Evolutionary conservation across 2,113 vertebrate genomes (phyloP).

Genomic region (Zosterops japonicus): DNA sequence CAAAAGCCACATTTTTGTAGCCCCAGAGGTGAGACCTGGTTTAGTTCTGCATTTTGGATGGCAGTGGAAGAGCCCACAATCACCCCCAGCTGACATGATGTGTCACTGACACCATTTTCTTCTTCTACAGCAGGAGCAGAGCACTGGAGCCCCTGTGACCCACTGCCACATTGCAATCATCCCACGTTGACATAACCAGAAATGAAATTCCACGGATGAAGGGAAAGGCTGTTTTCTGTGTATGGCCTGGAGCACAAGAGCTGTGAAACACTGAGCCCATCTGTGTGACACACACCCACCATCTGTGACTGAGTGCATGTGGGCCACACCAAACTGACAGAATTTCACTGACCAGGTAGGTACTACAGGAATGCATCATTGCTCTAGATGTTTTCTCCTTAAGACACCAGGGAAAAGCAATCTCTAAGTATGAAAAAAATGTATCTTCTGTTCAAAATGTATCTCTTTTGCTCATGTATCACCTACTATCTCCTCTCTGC

Average conservation of each 20-base stretch:
- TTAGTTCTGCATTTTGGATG: neutral
- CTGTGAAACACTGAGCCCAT: neutral
- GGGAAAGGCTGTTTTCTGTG: neutral
- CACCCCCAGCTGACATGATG: neutral
- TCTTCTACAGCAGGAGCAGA: neutral
- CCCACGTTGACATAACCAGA: neutral
- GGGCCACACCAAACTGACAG: neutral
- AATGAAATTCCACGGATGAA: neutral
- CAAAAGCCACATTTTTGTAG: neutral
- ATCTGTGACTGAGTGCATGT: neutral
- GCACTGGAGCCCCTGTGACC: neutral
- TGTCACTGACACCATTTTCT: neutral
- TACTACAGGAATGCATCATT: neutral
- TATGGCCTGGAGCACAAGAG: neutral
- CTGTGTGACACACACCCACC: neutral
- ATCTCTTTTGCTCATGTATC: neutral
- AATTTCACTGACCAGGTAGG: neutral
- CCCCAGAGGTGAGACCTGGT: neutral
- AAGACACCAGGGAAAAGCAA: neutral
- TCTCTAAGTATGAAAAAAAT: neutral
- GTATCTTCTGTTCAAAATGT: neutral
- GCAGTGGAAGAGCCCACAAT: neutral
- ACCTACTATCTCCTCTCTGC: neutral
- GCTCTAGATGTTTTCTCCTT: neutral
- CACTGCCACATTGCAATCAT: neutral